Evolutionary conservation across 1,140 invertebrate genomes (phyloP).

Genomic region (Zaprionus camerounensis): DNA sequence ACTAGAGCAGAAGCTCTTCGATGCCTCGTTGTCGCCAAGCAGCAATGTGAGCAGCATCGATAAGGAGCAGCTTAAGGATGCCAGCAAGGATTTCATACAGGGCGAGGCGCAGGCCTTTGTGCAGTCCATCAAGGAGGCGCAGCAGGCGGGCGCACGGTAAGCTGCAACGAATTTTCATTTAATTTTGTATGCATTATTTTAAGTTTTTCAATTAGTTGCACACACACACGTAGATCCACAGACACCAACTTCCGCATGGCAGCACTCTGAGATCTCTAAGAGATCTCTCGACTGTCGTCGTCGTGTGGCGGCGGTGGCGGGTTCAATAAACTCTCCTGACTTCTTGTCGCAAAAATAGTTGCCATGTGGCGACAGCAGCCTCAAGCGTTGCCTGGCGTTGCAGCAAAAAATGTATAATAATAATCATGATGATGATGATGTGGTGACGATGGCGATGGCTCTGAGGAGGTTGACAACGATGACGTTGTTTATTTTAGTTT

Average conservation of each 20-base stretch:
- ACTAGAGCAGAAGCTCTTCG: constrained; percentile 59
- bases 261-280: not conserved
- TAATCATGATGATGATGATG: constrained; percentile 31
- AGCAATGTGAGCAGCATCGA: constrained; percentile 57
- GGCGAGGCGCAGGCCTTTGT: constrained; percentile 70
- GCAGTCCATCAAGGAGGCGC: constrained; percentile 72
- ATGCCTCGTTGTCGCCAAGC: constrained; percentile 30
- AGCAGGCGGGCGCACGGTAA: constrained; percentile 69
- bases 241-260: constrained; percentile 57
- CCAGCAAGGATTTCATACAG: constrained; percentile 74
- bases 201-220: constrained; percentile 51
- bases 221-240: not conserved
- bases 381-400: constrained; percentile 37
- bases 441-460: constrained; percentile 22
- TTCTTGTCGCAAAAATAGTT: constrained; percentile 75
- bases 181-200: constrained; percentile 29
- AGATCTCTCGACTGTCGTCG: constrained; percentile 3
- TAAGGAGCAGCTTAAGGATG: constrained; percentile 68
- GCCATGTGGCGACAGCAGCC: constrained; percentile 59
- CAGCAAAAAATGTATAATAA: constrained; percentile 35
- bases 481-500: constrained; percentile 72
- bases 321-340: constrained; percentile 70
- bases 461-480: constrained; percentile 41
- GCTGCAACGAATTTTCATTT: constrained; percentile 30
- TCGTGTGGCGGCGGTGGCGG: constrained; percentile 8